Evolutionary conservation across 2,888 invertebrate genomes (phyloP).

Genomic region (Deilephila porcellus): DNA sequence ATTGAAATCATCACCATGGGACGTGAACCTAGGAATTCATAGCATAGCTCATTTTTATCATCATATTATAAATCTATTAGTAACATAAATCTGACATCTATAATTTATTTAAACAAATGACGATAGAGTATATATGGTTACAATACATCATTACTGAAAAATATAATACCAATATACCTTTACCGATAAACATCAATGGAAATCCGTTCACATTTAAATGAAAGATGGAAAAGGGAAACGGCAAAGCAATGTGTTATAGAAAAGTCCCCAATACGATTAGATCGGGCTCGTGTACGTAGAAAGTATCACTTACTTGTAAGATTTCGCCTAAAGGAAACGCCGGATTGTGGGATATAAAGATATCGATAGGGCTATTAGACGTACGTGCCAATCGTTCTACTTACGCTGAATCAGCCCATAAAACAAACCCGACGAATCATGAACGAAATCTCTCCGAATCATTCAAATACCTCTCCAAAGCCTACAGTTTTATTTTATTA

Average conservation of each 20-base stretch:
- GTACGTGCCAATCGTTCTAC: conserved; percentile 70
- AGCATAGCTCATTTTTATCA: no score
- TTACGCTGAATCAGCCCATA: conserved; percentile 66
- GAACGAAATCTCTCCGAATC: conserved; percentile 54
- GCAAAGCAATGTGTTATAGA: conserved; percentile 1
- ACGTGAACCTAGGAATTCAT: no score
- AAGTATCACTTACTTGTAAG: conserved; percentile 19
- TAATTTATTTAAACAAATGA: no score
- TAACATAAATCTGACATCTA: no score
- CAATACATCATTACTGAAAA: neutral
- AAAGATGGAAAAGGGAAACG: conserved; percentile 9
- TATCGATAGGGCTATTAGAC: conserved; percentile 63
- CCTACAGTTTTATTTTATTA: conserved; percentile 53
- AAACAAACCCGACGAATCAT: conserved; percentile 51
- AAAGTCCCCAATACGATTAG: conserved; percentile 18
- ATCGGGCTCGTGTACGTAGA: neutral
- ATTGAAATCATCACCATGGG: no score
- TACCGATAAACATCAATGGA: neutral
- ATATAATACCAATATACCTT: neutral
- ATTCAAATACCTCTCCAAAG: conserved; percentile 50
- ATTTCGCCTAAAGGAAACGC: conserved; percentile 11
- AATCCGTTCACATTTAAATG: conserved; percentile 9
- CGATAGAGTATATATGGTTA: no score
- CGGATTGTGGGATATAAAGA: conserved; percentile 46
- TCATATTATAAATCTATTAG: no score